Evolutionary conservation across 37 sponge, comb jelly and placozoan species (phyloP).

Genomic region (Halichondria panicea): DNA sequence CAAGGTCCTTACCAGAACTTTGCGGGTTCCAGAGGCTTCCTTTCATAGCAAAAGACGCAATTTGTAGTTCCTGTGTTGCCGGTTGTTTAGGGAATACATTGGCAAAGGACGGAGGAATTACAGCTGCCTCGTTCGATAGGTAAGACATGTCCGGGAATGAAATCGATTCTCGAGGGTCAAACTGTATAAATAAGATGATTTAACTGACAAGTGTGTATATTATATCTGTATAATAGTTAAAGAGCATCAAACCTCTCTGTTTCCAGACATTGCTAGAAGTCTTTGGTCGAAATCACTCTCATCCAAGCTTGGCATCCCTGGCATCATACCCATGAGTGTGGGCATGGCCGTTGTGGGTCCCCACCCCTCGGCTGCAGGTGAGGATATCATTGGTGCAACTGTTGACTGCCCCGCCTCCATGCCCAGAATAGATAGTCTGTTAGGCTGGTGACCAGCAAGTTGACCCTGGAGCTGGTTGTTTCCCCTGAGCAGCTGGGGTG

Average conservation of each 20-base stretch:
- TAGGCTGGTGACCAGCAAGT: neutral
- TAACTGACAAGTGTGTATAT: no score
- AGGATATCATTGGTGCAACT: conserved; percentile 46
- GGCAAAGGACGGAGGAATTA: neutral
- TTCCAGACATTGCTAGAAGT: no score
- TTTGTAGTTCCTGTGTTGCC: no score
- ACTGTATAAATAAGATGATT: no score
- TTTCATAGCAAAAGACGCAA: no score
- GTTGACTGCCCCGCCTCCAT: conserved; percentile 61
- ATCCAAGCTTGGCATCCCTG: neutral
- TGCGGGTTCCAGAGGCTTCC: no score
- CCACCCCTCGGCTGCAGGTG: conserved; percentile 62
- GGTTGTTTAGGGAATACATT: no score
- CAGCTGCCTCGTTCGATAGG: neutral
- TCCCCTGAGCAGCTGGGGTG: conserved; percentile 4
- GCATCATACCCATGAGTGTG: conserved; percentile 60
- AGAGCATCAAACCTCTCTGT: no score
- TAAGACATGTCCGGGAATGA: conserved; percentile 5
- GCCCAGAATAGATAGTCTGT: conserved; percentile 48
- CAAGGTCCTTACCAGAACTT: no score
- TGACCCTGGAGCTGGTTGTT: neutral
- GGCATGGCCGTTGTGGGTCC: conserved; percentile 80
- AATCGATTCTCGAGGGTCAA: conserved; percentile 5
- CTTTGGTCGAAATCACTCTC: conserved; percentile 19
- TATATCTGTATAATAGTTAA: no score